Base-by-base conservation (phyloP, 2,113 vertebrate genomes). In the Chamaetylas fuelleborni region DNA sequence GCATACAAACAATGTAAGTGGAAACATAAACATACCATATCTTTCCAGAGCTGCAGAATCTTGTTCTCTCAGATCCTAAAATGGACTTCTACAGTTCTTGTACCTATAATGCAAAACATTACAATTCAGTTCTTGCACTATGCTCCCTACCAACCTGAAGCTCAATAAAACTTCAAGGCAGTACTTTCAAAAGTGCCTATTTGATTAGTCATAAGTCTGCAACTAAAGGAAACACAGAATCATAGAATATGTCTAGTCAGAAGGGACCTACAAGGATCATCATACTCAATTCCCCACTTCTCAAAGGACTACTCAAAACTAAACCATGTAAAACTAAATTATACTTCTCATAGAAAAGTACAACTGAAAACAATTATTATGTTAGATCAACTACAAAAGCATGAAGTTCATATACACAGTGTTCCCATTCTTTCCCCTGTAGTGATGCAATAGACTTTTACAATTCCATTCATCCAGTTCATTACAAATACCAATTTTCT, bases 1-100 rank as follows among this genome's bases (percentile, higher is more conserved):
- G 28, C 11, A 74, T 33, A 72, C 5, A 87, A 36, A 64, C 3
- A 86, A 64, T 18, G 12, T 74, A 90, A 92, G 33, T 50, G 40
- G 96, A 95, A 95, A 94, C 29, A 66, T 34, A 96, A 96, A 97
- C 97, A 80, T 98, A 98, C 98, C 98, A 97, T 98, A 97, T 96
- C 97, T 96, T 96, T 94, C 79, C 95, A 97, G 93, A 91, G 96
- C 94, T 97, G 97, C 90, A 96, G 96, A 95, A 95, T 86, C 82
- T 86, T 94, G 85, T 86, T 90, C 92, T 97, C 97, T 95, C 96
- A 92, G 94, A 95, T 92, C 97, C 87, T 97, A 96, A 94, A 96
- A 79, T 24, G 47, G 92, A 88, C 77, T 97, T 95, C 97, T 93
- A 96, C 76, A 81, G 95, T 94, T 97, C 97, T 95, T 94, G 96